phyloP scores from a whole-genome alignment of 2,888 invertebrate species.

The Pseudococcus longispinus region DNA sequence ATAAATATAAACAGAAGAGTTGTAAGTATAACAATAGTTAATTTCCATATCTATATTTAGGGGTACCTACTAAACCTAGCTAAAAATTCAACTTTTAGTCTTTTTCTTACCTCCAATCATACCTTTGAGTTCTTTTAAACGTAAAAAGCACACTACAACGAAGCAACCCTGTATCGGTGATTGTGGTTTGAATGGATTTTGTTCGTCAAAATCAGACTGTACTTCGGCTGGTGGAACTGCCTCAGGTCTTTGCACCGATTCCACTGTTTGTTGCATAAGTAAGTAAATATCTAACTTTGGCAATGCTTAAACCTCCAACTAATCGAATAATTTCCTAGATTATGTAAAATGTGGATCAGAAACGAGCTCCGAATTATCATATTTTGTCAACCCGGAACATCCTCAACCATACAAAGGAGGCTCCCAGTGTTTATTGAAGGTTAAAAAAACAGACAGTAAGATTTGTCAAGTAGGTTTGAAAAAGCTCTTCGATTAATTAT shows the following conservation, averaged over 20 bases:
- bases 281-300: slow-evolving; percentile 62
- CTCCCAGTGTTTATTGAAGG: slow-evolving; percentile 72
- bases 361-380: slow-evolving; percentile 80
- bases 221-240: slow-evolving; percentile 73
- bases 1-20: background rate
- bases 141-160: slow-evolving; percentile 9
- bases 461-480: slow-evolving; percentile 71
- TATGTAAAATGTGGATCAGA: slow-evolving; percentile 71
- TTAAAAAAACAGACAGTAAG: slow-evolving; percentile 70
- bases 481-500: background rate
- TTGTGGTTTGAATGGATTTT: slow-evolving; percentile 76
- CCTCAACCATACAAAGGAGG: slow-evolving; percentile 74
- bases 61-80: too few species aligned
- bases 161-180: slow-evolving; percentile 67
- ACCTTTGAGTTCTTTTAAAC: slow-evolving; percentile 42
- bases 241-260: slow-evolving; percentile 76
- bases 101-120: slow-evolving; percentile 53
- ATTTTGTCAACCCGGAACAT: slow-evolving; percentile 80
- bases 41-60: background rate
- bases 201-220: slow-evolving; percentile 80
- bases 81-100: slow-evolving; percentile 20
- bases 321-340: background rate
- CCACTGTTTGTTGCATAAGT: slow-evolving; percentile 84
- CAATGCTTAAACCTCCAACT: background rate
- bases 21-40: background rate